Conservation (phyloP, 2,888 invertebrate genomes). For the Patella pellucida region DNA sequence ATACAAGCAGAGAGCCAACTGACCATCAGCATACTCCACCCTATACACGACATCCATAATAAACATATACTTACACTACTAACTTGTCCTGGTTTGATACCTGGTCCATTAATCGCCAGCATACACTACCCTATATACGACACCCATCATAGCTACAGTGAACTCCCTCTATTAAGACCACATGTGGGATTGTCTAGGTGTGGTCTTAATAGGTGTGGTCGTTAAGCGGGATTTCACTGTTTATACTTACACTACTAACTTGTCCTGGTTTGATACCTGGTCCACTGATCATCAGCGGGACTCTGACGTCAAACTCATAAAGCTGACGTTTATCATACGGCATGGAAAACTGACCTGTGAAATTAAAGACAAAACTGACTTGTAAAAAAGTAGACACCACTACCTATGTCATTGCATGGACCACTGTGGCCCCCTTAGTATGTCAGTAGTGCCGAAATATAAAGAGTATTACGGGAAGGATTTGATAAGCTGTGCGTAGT, state of each 20-base stretch:
- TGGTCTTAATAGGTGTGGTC: no score
- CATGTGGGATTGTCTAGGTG: no score
- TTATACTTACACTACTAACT: slow-evolving; percentile 38
- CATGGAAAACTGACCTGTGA: slow-evolving; percentile 85
- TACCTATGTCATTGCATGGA: no score
- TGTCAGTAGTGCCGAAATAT: no score
- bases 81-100: slow-evolving; percentile 55
- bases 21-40: slow-evolving; percentile 75
- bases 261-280: slow-evolving; percentile 72
- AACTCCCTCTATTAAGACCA: no score
- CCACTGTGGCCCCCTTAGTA: no score
- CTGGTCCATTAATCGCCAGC: slow-evolving; percentile 84
- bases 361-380: no score
- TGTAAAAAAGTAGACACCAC: no score
- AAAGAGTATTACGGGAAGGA: no score
- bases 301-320: slow-evolving; percentile 87
- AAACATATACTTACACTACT: slow-evolving; percentile 32
- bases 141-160: neutral
- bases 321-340: slow-evolving; percentile 89
- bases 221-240: no score
- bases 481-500: no score
- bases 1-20: no score
- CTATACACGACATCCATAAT: neutral
- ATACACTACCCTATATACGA: slow-evolving; percentile 63
- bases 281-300: slow-evolving; percentile 84